phyloP scores from a whole-genome alignment of 2,888 invertebrate genomes.

The Tetramorium bicarinatum region DNA sequence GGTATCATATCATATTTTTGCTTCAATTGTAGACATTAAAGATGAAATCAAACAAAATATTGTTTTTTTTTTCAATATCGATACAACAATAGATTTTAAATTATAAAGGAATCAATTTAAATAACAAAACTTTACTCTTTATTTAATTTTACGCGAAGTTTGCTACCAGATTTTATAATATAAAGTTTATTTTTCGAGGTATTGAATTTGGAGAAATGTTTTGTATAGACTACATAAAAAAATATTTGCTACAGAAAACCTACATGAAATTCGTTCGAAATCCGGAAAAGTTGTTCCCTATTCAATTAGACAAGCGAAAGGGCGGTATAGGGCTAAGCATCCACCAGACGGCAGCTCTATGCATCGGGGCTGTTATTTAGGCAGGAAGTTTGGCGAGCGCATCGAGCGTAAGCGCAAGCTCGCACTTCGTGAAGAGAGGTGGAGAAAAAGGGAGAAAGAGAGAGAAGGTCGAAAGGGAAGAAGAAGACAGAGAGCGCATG shows the following conservation, averaged over 20 bases:
- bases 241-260: neutral
- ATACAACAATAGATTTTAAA: neutral
- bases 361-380: constrained; percentile 81
- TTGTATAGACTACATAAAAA: too few species aligned
- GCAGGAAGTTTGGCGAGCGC: constrained; percentile 75
- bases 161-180: neutral
- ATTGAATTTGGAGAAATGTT: neutral
- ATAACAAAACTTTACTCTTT: neutral
- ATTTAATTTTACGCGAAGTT: neutral
- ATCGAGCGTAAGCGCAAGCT: constrained; percentile 15
- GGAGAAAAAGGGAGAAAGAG: constrained; percentile 6
- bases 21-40: neutral
- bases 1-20: neutral
- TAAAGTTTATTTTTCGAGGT: neutral
- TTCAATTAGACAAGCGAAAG: neutral
- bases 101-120: neutral
- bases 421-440: constrained; percentile 10
- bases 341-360: constrained; percentile 64
- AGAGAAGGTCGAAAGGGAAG: neutral
- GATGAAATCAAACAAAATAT: neutral
- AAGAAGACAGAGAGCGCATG: constrained; percentile 42
- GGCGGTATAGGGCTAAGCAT: constrained; percentile 61
- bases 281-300: constrained; percentile 13
- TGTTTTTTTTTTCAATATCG: neutral
- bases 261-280: constrained; percentile 21